Percentiles rank a stretch among this genome's conserved stretches.
Evolutionary conservation across 2,888 invertebrate genomes (phyloP).

Genomic region (Aleiodes leptofemur): DNA sequence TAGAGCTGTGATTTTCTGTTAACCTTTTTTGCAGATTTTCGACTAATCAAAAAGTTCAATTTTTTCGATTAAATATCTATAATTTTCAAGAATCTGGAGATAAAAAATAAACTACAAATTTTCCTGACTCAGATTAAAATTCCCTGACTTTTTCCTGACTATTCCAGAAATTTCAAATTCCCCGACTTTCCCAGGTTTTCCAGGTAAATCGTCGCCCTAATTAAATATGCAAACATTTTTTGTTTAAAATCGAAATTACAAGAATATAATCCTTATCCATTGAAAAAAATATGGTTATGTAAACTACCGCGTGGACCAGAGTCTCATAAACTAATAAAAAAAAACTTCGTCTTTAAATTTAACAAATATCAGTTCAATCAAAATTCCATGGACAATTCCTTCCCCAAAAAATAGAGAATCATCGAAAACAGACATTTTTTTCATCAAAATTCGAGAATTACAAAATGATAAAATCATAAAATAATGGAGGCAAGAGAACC

Average conservation of each 20-base stretch:
- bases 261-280: conserved; percentile 14
- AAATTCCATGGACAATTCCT: neutral
- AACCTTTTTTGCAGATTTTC: no score
- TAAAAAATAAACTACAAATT: no score
- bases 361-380: conserved; percentile 1
- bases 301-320: conserved; percentile 66
- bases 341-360: neutral
- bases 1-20: no score
- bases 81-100: no score
- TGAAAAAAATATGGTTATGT: conserved; percentile 62
- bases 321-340: neutral
- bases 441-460: neutral
- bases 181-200: no score
- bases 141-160: no score
- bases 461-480: neutral
- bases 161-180: no score
- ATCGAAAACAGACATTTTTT: neutral
- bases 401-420: neutral
- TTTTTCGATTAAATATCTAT: no score
- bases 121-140: no score
- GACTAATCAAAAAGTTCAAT: no score
- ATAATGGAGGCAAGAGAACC: neutral
- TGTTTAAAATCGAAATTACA: neutral
- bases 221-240: no score
- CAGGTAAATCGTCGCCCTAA: no score